Evolutionary conservation across 1,140 invertebrate genomes (phyloP), one percentile per base, ranked within the genome.

Genomic region (Drosophila melanica): DNA sequence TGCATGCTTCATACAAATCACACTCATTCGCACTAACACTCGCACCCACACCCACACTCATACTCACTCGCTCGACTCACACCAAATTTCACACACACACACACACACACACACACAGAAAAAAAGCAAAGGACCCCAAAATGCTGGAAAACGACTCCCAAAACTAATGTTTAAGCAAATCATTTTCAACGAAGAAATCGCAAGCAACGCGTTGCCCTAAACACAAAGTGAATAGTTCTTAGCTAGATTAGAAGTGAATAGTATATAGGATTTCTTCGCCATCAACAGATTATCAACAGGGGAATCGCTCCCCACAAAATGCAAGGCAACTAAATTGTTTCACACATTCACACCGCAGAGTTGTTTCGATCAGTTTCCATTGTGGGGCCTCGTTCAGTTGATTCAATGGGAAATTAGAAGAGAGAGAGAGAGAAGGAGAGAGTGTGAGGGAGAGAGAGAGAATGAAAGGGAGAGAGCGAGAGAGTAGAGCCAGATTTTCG

Each of bases 301-400:
- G 18, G 12, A 47, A 68, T 10, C n/a, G 10, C 0, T 41, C 2
- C 33, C 33, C 44, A 33, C 27, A 35, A 14, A 9, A 30, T 16
- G 27, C 9, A 33, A 51, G 10, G 51, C 60, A n/a, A 39, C 54
- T 2, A 33, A 18, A 23, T 23, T 23, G 20, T 23, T 39, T 39
- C 55, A 39, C n/a, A 66, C 75, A 79, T 68, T 84, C 82, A 86
- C 65, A 42, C 67, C 35, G 63, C 86, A 90, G 78, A 85, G 86
- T 90, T 90, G 86, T 90, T 90, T 90, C 77, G 75, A 90, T 85
- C 81, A 90, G 69, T 85, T 81, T 77, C 73, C 79, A 2, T 39
- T 42, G 30, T 37, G 37, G 50, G 42, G 50, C 42, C 41, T 55
- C 42, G 30, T 44, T 55, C 23, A 35, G 39, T 60, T 35, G 45